Evolutionary conservation across 2,888 invertebrate species (phyloP).

Genomic region (Stenoptilia bipunctidactyla): DNA sequence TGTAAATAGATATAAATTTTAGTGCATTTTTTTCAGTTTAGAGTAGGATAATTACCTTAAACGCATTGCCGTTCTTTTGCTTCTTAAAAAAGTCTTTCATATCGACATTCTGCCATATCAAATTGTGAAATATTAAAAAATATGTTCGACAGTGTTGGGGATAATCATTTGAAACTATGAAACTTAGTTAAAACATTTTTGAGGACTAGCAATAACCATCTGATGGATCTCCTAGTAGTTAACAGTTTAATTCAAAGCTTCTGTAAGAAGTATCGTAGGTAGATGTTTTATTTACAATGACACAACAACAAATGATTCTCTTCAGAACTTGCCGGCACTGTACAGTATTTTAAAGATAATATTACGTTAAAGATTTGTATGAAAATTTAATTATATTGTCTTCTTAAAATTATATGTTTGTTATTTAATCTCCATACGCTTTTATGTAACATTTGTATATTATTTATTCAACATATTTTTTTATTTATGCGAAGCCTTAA

Average conservation of each 20-base stretch:
- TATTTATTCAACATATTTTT: too few species aligned
- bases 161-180: constrained; percentile 45
- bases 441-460: too few species aligned
- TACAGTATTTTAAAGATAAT: constrained; percentile 85
- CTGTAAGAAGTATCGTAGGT: constrained; percentile 13
- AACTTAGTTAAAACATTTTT: background rate
- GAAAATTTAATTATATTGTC: constrained; percentile 78
- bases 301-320: constrained; percentile 43
- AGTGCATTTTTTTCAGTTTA: constrained; percentile 57
- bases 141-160: constrained; percentile 47
- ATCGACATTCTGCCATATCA: constrained; percentile 80
- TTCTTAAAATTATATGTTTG: constrained; percentile 53
- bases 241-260: too few species aligned
- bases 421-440: constrained; percentile 26
- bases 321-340: constrained; percentile 58
- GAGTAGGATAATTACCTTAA: constrained; percentile 23
- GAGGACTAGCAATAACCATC: background rate
- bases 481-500: too few species aligned
- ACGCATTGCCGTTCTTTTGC: constrained; percentile 30
- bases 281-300: constrained; percentile 13
- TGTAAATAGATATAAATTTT: constrained; percentile 57
- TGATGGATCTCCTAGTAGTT: too few species aligned
- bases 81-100: constrained; percentile 64
- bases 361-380: constrained; percentile 86
- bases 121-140: constrained; percentile 61